Percentiles rank a stretch among this genome's conserved stretches.
Conservation (phyloP, 1,140 invertebrate species). For the Paraescarpia echinospica region DNA sequence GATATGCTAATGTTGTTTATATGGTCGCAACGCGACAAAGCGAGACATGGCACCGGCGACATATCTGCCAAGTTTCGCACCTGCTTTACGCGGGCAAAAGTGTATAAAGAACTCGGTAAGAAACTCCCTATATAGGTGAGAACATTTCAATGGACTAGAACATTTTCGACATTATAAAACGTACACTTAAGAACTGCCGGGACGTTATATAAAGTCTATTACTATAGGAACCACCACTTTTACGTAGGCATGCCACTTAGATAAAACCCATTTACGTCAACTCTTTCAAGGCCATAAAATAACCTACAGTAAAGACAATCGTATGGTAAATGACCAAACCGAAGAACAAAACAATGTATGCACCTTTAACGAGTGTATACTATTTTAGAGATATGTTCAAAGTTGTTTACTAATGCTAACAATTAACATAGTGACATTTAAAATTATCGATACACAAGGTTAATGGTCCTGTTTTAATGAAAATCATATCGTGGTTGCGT, state of each 20-base stretch:
- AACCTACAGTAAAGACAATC: too few species aligned
- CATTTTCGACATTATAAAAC: background rate
- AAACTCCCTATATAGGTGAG: background rate
- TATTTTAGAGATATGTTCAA: too few species aligned
- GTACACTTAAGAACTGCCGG: background rate
- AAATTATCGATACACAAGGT: too few species aligned
- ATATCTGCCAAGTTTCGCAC: background rate
- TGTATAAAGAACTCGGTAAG: background rate
- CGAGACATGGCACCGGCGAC: background rate
- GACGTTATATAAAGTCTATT: background rate
- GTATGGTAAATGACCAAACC: too few species aligned
- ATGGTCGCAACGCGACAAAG: background rate
- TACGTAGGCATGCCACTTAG: background rate
- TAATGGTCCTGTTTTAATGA: too few species aligned
- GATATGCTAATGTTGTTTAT: background rate
- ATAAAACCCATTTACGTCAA: background rate
- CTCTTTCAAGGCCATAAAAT: background rate
- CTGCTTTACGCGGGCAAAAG: background rate
- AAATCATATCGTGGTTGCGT: too few species aligned
- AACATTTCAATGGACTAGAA: conserved; percentile 1
- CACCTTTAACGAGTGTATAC: too few species aligned
- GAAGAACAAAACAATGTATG: too few species aligned
- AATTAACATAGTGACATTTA: too few species aligned
- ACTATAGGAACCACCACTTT: background rate
- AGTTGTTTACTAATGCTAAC: too few species aligned